Evolutionary conservation across 2,113 vertebrate species (phyloP).

Genomic region (Eolophus roseicapilla): DNA sequence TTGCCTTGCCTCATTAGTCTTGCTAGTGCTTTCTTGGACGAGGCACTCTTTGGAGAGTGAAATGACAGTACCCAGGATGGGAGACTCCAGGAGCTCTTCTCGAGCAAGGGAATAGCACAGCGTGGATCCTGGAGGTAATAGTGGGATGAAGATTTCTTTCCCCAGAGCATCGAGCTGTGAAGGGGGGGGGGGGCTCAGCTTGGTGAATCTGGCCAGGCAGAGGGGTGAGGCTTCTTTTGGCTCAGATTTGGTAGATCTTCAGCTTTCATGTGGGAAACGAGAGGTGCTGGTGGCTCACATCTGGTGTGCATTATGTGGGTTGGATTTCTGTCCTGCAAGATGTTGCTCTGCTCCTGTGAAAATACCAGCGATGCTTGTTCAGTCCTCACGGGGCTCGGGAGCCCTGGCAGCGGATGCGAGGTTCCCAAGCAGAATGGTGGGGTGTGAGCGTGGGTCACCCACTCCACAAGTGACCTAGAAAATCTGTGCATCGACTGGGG

Average conservation of each 20-base stretch:
- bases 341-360: background rate
- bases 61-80: background rate
- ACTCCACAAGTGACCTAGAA: background rate
- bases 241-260: background rate
- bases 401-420: rapidly evolving
- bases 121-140: background rate
- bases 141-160: background rate
- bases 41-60: background rate
- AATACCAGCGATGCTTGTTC: background rate
- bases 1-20: background rate
- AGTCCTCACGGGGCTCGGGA: background rate
- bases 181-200: background rate
- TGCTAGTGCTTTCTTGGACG: background rate
- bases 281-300: background rate
- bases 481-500: background rate
- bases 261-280: background rate
- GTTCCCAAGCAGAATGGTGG: background rate
- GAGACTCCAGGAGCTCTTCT: background rate
- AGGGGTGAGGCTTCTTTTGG: background rate
- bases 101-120: background rate
- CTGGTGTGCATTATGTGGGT: background rate
- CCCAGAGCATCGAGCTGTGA: rapidly evolving
- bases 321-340: background rate
- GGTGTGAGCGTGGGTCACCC: background rate
- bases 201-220: background rate